Evolutionary conservation across 2,888 invertebrate genomes (phyloP), one percentile per base, ranked within the genome.

Genomic region (Pristionchus fissidentatus): DNA sequence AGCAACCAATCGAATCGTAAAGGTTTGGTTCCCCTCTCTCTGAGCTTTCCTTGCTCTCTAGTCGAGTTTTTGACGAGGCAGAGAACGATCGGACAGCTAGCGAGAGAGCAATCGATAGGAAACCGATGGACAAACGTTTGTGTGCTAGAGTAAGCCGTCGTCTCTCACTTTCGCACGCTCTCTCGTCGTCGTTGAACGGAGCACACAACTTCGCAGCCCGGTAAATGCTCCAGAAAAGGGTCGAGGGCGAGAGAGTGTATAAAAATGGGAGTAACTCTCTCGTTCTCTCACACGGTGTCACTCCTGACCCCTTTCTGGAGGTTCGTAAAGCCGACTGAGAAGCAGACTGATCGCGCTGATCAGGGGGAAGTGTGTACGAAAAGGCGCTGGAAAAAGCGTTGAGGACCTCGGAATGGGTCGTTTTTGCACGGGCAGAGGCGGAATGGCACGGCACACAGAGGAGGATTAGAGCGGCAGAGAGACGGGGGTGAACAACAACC

Each of bases 1-100:
- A 52, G 49, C 49, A 75, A 75, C 75, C 75, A 52, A 52, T 77
- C 41, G 52, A 46, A 52, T 70, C 70, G 70, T 70, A 70, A 70
- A 70, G 70, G 26, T 38, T 70, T 70, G 70, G n/a, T 41, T 70
- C 70, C 70, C 35, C 22, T 55, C n/a, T 13, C 70, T 38, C 70
- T 70, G n/a, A n/a, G n/a, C n/a, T n/a, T n/a, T n/a, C n/a, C n/a
- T n/a, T 41, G 70, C 70, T 41, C 70, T 70, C 70, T n/a, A n/a
- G n/a, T n/a, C n/a, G n/a, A n/a, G n/a, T n/a, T n/a, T n/a, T n/a
- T n/a, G n/a, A n/a, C n/a, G n/a, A n/a, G n/a, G n/a, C n/a, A 70
- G 26, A 70, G 70, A 70, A 41, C 41, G 70, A 70, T 70, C 41
- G 38, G 10, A 5, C 2, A 41, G 32, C 4, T 35, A 19, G 0